phyloP scores from a whole-genome alignment of 1,140 invertebrate genomes.

The Solenopsis fugax region DNA sequence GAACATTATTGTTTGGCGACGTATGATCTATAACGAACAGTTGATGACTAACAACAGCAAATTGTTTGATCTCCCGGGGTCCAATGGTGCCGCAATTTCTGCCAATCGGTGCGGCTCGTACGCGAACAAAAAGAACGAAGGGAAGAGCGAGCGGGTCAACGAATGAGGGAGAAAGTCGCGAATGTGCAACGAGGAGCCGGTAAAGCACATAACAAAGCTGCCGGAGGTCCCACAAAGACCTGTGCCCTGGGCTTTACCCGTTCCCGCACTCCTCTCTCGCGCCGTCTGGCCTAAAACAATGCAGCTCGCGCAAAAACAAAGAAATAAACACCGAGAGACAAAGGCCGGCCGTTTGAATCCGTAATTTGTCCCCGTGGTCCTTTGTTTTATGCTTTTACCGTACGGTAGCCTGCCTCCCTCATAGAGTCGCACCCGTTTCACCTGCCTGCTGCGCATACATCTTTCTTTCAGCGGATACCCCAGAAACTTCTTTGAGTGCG shows the following conservation, averaged over 20 bases:
- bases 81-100: conserved; percentile 20
- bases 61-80: conserved; percentile 47
- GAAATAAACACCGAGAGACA: conserved; percentile 85
- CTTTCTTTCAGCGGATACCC: conserved; percentile 49
- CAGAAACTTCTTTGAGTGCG: conserved; percentile 29
- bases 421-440: conserved; percentile 64
- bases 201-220: conserved; percentile 67
- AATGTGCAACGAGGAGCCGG: conserved; percentile 20
- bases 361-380: conserved; percentile 83
- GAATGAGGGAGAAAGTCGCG: conserved; percentile 43
- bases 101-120: conserved; percentile 14
- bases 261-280: conserved; percentile 11
- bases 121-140: conserved; percentile 33
- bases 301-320: conserved; percentile 84
- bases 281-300: conserved; percentile 79
- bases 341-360: conserved; percentile 85
- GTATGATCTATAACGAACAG: neutral
- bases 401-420: conserved; percentile 66
- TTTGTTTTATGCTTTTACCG: conserved; percentile 82
- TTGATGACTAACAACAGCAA: neutral
- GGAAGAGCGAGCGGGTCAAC: conserved; percentile 60
- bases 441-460: conserved; percentile 1
- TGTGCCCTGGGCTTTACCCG: conserved; percentile 53
- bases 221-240: conserved; percentile 62
- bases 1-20: neutral